Base-by-base conservation (phyloP, 2,888 invertebrate species). In the Atethmia centrago region DNA sequence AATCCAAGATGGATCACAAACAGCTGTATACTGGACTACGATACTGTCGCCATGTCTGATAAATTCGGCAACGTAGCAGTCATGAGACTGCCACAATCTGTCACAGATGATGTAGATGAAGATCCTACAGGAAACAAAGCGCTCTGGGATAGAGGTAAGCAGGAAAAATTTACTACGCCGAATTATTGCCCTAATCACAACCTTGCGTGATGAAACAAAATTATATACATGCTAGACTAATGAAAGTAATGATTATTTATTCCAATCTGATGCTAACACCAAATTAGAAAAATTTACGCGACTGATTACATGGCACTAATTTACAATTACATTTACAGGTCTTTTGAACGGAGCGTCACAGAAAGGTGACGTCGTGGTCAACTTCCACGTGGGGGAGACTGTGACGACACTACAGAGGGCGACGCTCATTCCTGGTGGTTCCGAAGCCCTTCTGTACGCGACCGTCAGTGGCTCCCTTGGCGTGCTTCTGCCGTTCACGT, bases 111-210 rank as follows among this genome's bases (percentile, higher is more conserved):
- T 92, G 99, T 99, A 0, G 99, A 99, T 92, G 99, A 99, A 94
- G 99, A 99, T 95, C 99, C 99, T 0, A 99, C 99, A 0, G 99
- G 99, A 61, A 99, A 99, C 90, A 99, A 99, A 93, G 99, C 99
- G 0, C 96, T 99, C 0, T 99, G 99, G 99, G 98, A 98, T 91
- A 97, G 98, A 92, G 98, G 97, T 95, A 89, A 92, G 59, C 16
- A 51, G 45, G 45, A n/a, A 25, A 59, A 55, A 14, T 2, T 1
- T 16, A 7, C 19, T 49, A 31, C 0, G 4, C 25, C 9, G 25
- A 28, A 40, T 61, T 61, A 45, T 59, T 25, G 19, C 25, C 4
- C 28, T 72, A 72, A 53, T 69, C 28, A 14, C 49, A 55, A 62
- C n/a, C 49, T 80, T 68, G 53, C 61, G 89, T 95, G 95, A 95